These are phyloP conservation scores for Mohoua ochrocephala DNA, from an alignment of 2,113 vertebrate genomes.

Conservation along the genomic window DNA sequence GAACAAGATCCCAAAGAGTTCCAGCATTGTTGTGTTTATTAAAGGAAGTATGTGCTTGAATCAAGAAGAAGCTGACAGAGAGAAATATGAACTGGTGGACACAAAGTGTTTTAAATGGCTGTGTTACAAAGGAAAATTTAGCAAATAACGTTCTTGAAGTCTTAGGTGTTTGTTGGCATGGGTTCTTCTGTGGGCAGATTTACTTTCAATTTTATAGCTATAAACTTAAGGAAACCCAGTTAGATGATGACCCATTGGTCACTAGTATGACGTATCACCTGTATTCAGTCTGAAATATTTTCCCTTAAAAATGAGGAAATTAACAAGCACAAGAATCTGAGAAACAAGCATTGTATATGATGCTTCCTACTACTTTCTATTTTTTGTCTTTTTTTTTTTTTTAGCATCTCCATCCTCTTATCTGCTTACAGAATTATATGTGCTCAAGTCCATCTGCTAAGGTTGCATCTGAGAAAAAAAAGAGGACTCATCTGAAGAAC, in stretches of 20 bases:
- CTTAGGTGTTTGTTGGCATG: not conserved
- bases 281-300: not conserved
- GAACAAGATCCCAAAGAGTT: not conserved
- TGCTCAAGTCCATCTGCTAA: not conserved
- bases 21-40: not conserved
- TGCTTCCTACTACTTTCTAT: not conserved
- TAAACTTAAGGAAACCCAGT: not conserved
- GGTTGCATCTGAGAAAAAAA: slow-evolving; percentile 10
- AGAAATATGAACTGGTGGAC: not conserved
- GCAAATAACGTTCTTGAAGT: not conserved
- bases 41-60: not conserved
- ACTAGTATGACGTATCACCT: not conserved
- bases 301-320: not conserved
- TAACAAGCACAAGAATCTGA: not conserved
- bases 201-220: not conserved
- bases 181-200: not conserved
- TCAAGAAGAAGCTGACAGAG: not conserved
- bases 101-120: not conserved
- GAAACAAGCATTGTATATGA: not conserved
- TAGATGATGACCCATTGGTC: not conserved
- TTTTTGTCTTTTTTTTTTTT: not conserved
- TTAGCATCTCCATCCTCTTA: not conserved
- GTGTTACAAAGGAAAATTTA: not conserved
- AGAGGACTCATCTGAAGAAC: not conserved
- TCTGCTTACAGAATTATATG: not conserved